These are phyloP conservation scores for Myrmecobius fasciatus DNA, from an alignment of 2,113 vertebrate species.

Conservation along the genomic window DNA sequence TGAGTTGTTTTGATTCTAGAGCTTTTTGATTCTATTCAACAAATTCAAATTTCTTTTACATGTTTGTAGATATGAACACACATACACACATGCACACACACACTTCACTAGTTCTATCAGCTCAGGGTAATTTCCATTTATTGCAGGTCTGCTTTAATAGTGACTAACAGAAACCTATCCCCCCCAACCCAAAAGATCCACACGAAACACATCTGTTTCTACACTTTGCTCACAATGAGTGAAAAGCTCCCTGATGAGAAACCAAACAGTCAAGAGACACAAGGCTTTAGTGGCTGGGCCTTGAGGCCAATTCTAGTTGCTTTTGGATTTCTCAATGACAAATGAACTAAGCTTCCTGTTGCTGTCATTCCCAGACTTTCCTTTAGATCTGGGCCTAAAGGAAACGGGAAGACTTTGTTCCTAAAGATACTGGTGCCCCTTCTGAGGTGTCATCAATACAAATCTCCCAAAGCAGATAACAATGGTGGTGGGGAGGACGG, in stretches of 20 bases:
- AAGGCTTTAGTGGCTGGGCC: slow-evolving; percentile 78
- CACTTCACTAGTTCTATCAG: slow-evolving; percentile 72
- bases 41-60: slow-evolving; percentile 72
- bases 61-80: slow-evolving; percentile 72
- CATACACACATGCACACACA: slow-evolving; percentile 56
- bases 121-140: slow-evolving; percentile 74
- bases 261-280: slow-evolving; percentile 75
- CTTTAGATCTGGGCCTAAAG: slow-evolving; percentile 67
- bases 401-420: slow-evolving; percentile 66
- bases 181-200: slow-evolving; percentile 74
- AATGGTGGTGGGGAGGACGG: not conserved
- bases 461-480: slow-evolving; percentile 28
- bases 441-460: slow-evolving; percentile 67
- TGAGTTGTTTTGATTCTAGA: slow-evolving; percentile 73
- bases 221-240: slow-evolving; percentile 79
- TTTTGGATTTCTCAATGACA: slow-evolving; percentile 74
- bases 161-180: slow-evolving; percentile 76
- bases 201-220: slow-evolving; percentile 72
- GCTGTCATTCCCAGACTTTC: slow-evolving; percentile 76
- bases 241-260: slow-evolving; percentile 78
- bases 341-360: slow-evolving; percentile 77
- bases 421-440: slow-evolving; percentile 63
- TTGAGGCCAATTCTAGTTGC: slow-evolving; percentile 77
- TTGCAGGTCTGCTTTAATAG: slow-evolving; percentile 76
- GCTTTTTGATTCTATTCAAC: slow-evolving; percentile 70